These are phyloP conservation scores for Nestor notabilis DNA, from an alignment of 2,113 vertebrate species.

Conservation along the genomic window DNA sequence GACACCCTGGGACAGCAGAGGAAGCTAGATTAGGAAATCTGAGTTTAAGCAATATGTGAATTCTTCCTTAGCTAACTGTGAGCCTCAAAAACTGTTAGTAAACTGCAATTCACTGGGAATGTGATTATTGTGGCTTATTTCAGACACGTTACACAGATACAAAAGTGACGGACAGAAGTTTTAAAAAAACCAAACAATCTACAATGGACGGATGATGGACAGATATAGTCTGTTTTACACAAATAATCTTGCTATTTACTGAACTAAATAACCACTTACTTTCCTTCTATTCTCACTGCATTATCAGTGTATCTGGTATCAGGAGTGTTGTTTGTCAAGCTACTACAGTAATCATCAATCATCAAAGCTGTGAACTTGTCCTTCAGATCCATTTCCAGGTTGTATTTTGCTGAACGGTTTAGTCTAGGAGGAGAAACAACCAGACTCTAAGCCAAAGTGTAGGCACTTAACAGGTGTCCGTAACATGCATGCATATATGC, in stretches of 20 bases:
- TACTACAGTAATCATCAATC: constrained; percentile 84
- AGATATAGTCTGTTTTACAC: background rate
- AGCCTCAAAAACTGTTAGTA: background rate
- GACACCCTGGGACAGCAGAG: background rate
- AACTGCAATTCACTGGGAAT: background rate
- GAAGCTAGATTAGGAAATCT: background rate
- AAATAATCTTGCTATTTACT: background rate
- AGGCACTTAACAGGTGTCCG: background rate
- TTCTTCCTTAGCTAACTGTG: background rate
- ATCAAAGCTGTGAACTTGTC: constrained; percentile 85
- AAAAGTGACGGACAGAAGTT: background rate
- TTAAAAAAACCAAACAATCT: background rate
- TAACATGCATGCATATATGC: background rate
- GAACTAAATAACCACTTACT: constrained; percentile 68
- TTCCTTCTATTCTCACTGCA: constrained; percentile 56
- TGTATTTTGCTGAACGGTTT: constrained; percentile 86
- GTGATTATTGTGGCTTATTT: background rate
- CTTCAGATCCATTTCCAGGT: constrained; percentile 87
- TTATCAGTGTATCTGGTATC: constrained; percentile 39
- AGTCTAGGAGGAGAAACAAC: constrained; percentile 73
- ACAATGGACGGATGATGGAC: background rate
- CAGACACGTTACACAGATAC: background rate
- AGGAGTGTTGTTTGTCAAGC: constrained; percentile 80
- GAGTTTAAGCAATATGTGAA: background rate
- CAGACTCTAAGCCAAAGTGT: background rate